Evolutionary conservation across 2,113 vertebrate genomes (phyloP).

Genomic region (Propithecus coquereli): DNA sequence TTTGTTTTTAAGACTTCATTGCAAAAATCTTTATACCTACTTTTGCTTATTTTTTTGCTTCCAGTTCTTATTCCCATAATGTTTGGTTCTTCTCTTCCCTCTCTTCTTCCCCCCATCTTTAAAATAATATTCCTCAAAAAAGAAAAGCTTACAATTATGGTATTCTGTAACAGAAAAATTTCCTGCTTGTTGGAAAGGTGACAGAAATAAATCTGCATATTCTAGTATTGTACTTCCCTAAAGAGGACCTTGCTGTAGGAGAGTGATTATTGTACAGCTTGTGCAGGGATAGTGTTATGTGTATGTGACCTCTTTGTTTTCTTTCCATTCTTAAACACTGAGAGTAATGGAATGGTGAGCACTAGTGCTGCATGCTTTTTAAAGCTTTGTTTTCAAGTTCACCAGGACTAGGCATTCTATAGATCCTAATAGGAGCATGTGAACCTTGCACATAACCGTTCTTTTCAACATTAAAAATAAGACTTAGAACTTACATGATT

Average conservation of each 20-base stretch:
- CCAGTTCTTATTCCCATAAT: neutral
- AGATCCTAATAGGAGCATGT: neutral
- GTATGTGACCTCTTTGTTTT: neutral
- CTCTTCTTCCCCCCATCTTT: too few relatives aligned
- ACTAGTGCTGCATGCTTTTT: neutral
- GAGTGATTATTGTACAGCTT: neutral
- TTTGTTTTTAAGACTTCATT: slow-evolving; percentile 53
- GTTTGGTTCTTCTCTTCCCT: neutral
- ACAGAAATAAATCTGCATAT: neutral
- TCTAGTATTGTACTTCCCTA: neutral
- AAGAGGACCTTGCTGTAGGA: neutral
- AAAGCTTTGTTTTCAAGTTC: neutral
- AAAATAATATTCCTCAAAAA: neutral
- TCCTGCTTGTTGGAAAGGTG: neutral
- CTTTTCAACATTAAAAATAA: neutral
- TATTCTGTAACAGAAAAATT: neutral
- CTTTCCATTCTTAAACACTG: neutral
- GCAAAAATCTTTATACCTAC: slow-evolving; percentile 40
- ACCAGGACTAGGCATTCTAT: neutral
- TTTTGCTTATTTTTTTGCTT: neutral
- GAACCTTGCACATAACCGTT: neutral
- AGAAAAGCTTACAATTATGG: neutral
- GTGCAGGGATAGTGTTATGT: neutral
- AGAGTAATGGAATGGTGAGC: neutral
- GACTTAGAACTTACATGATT: neutral